Evolutionary conservation across 2,113 vertebrate species (phyloP).

Genomic region (Mungos mungo): DNA sequence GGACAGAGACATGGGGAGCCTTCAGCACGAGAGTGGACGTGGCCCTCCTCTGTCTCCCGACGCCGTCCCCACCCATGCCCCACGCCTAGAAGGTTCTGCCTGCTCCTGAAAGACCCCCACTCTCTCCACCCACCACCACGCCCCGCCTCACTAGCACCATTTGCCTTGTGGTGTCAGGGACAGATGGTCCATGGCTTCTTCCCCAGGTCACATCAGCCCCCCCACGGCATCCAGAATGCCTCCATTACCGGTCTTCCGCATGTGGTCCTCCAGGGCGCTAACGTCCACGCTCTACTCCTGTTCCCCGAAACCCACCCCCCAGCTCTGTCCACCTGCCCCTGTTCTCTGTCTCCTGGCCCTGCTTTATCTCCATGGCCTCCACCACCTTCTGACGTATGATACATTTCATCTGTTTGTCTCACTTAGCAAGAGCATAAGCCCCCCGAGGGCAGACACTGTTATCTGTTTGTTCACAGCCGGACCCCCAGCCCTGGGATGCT

Average conservation of each 20-base stretch:
- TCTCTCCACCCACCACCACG: background rate
- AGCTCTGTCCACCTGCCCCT: no score
- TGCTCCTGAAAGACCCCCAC: background rate
- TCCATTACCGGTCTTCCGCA: background rate
- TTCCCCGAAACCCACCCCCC: background rate
- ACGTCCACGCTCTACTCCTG: rapidly evolving
- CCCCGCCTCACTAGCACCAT: background rate
- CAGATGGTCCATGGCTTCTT: background rate
- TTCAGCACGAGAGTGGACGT: rapidly evolving
- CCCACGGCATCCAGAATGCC: background rate
- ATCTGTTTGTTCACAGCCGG: background rate
- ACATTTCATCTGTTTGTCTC: background rate
- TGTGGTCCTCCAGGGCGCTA: background rate
- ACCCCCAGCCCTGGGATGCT: background rate
- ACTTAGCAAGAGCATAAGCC: rapidly evolving
- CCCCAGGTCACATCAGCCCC: no score
- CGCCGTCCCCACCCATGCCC: rapidly evolving
- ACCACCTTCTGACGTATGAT: background rate
- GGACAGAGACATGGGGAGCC: background rate
- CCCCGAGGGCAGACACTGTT: no score
- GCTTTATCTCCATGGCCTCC: background rate
- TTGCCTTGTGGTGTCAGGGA: background rate
- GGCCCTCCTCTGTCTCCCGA: no score
- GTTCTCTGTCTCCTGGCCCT: background rate
- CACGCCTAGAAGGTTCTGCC: background rate